Conservation (phyloP, 2,888 invertebrate genomes). For the Leptopilina drosophilae region DNA sequence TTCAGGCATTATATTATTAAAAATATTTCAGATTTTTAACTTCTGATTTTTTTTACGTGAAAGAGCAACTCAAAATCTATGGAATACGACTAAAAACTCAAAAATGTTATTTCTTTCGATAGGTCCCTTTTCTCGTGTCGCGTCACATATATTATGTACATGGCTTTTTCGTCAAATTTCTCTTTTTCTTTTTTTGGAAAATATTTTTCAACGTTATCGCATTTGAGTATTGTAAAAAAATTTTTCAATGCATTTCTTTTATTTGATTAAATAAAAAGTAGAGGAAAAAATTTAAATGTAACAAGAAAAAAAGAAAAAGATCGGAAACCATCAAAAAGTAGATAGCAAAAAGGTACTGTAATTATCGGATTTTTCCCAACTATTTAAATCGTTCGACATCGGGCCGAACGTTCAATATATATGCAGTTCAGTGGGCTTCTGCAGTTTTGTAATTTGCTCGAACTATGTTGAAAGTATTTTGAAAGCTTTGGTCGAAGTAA, state of each 20-base stretch:
- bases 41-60: too few relatives aligned
- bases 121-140: too few relatives aligned
- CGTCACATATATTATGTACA: neutral
- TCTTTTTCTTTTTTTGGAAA: too few relatives aligned
- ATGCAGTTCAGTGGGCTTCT: neutral
- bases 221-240: too few relatives aligned
- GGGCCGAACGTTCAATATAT: slow-evolving; percentile 13
- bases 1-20: too few relatives aligned
- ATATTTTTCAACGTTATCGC: neutral
- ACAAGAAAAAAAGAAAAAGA: neutral
- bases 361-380: slow-evolving; percentile 33
- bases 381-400: slow-evolving; percentile 16
- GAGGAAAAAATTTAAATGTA: neutral
- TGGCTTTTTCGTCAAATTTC: too few relatives aligned
- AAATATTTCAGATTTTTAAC: too few relatives aligned
- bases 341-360: slow-evolving; percentile 11
- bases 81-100: too few relatives aligned
- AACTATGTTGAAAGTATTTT: slow-evolving; percentile 38
- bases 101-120: too few relatives aligned
- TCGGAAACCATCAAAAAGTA: slow-evolving; percentile 5
- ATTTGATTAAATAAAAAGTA: neutral
- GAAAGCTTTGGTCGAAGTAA: slow-evolving; percentile 27
- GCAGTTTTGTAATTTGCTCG: slow-evolving; percentile 22
- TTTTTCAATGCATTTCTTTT: neutral
- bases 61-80: too few relatives aligned